Percentiles rank a stretch among this genome's conserved stretches.
These are phyloP conservation scores for Plebejus argus DNA, from an alignment of 2,888 invertebrate genomes.

Conservation along the genomic window DNA sequence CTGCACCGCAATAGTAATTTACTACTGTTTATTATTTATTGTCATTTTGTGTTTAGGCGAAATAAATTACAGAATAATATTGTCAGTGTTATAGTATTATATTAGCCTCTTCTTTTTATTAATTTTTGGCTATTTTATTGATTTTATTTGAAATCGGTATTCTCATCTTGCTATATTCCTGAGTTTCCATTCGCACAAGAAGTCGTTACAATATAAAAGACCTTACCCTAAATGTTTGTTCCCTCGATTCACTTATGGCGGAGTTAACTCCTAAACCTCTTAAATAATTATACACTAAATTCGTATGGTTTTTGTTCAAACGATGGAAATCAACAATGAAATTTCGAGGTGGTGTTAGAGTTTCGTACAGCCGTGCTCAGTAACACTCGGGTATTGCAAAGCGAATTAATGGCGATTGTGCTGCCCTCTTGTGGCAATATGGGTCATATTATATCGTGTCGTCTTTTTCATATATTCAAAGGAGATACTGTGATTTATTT, in stretches of 20 bases:
- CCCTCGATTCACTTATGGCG: slow-evolving; percentile 73
- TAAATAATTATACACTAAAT: slow-evolving; percentile 61
- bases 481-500: too few relatives aligned
- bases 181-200: slow-evolving; percentile 34
- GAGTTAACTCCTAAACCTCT: slow-evolving; percentile 61
- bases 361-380: slow-evolving; percentile 77
- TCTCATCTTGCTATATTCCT: not conserved
- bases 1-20: not conserved
- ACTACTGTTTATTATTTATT: not conserved
- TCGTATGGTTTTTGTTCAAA: slow-evolving; percentile 62
- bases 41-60: not conserved
- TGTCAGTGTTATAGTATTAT: not conserved
- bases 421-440: not conserved
- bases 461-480: too few relatives aligned
- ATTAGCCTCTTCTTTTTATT: not conserved
- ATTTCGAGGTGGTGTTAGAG: slow-evolving; percentile 68
- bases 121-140: not conserved
- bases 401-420: slow-evolving; percentile 32
- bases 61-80: not conserved
- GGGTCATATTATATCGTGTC: too few relatives aligned
- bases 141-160: not conserved
- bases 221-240: slow-evolving; percentile 54
- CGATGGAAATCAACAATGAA: slow-evolving; percentile 53
- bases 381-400: slow-evolving; percentile 36
- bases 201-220: slow-evolving; percentile 37